Percentiles rank a stretch among this genome's conserved stretches.
phyloP scores from a whole-genome alignment of 2,888 invertebrate genomes.

The Blastobasis lacticolella region DNA sequence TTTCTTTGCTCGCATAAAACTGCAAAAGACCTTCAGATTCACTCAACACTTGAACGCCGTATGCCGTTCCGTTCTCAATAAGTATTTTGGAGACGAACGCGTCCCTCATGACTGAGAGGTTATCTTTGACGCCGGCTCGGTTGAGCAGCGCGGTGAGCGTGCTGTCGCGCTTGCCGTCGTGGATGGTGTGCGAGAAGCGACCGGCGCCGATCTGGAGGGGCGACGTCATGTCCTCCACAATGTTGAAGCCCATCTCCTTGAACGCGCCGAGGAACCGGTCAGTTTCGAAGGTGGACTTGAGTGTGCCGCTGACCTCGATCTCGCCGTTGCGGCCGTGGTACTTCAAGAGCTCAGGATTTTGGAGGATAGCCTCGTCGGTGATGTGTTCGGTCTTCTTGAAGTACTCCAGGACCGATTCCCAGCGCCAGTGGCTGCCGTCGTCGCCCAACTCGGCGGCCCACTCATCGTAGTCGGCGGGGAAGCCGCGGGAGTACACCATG shows the following conservation, averaged over 20 bases:
- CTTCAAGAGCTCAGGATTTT: conserved; percentile 33
- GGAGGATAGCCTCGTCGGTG: conserved; percentile 42
- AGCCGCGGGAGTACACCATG: conserved; percentile 57
- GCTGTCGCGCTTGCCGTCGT: conserved; percentile 40
- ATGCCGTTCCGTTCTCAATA: conserved; percentile 30
- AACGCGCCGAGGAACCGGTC: conserved; percentile 41
- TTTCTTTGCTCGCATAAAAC: conserved; percentile 40
- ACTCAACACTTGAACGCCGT: conserved; percentile 32
- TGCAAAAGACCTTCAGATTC: conserved; percentile 20
- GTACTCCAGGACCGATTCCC: conserved; percentile 43
- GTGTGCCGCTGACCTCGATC: conserved; percentile 44
- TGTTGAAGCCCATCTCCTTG: conserved; percentile 38
- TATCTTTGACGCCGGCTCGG: conserved; percentile 24
- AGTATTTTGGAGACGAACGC: conserved; percentile 40
- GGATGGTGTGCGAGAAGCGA: conserved; percentile 50
- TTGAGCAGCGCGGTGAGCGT: conserved; percentile 43
- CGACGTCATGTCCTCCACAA: conserved; percentile 54
- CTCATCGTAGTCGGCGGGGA: conserved; percentile 49
- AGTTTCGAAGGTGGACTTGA: conserved; percentile 23
- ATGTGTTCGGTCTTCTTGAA: conserved; percentile 54
- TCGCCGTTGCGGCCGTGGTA: conserved; percentile 44
- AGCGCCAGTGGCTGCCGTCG: conserved; percentile 40
- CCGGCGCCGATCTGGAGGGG: conserved; percentile 46
- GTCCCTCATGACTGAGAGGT: conserved; percentile 39
- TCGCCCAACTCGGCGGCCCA: conserved; percentile 41